Percentiles rank a stretch among this genome's conserved stretches.
Conservation (phyloP, 2,888 invertebrate species). For the Synergus umbraculus region DNA sequence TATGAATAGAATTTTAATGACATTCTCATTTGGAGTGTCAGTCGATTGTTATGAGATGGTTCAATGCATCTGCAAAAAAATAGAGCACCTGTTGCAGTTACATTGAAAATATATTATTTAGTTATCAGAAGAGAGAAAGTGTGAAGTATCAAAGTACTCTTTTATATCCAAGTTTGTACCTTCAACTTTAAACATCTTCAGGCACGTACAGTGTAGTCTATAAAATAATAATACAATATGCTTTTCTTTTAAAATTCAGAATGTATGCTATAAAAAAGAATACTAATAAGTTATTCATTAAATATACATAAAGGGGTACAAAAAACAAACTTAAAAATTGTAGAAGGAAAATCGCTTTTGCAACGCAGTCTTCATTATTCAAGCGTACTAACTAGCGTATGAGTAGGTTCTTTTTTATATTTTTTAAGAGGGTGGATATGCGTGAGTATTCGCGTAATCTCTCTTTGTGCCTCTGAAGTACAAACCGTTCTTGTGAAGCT, state of each 20-base stretch:
- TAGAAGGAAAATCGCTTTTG: neutral
- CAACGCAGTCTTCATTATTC: neutral
- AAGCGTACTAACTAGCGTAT: conserved; percentile 10
- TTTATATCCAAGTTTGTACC: too few relatives aligned
- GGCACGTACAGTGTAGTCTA: too few relatives aligned
- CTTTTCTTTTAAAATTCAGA: too few relatives aligned
- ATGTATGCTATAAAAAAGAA: too few relatives aligned
- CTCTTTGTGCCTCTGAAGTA: conserved; percentile 26
- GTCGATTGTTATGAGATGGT: neutral
- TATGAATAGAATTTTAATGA: conserved; percentile 39
- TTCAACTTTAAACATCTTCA: too few relatives aligned
- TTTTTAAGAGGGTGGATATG: conserved; percentile 1
- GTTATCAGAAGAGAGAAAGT: neutral
- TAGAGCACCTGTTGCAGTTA: conserved; percentile 29
- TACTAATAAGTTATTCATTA: too few relatives aligned
- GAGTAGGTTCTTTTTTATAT: neutral
- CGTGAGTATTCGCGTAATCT: conserved; percentile 18
- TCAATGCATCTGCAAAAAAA: conserved; percentile 32
- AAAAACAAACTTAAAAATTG: neutral
- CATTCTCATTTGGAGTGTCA: conserved; percentile 34
- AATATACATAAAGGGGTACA: too few relatives aligned
- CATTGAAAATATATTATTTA: conserved; percentile 35
- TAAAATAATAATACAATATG: too few relatives aligned
- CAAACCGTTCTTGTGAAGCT: conserved; percentile 46
- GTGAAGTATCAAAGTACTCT: neutral